Evolutionary conservation across 2,797 vertebrate genomes (phyloP).

Genomic region (Luscinia luscinia): DNA sequence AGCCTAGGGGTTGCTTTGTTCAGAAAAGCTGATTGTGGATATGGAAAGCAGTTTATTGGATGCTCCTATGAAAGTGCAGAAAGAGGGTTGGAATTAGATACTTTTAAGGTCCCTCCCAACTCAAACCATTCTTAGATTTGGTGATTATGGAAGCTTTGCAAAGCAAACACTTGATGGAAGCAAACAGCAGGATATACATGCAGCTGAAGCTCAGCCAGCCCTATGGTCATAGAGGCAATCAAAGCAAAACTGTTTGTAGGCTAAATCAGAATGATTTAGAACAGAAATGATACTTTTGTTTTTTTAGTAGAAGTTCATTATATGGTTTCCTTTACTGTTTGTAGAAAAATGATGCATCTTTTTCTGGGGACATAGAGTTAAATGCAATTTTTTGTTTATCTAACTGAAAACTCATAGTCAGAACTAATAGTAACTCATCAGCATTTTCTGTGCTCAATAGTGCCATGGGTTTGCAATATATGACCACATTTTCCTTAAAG

Average conservation of each 20-base stretch:
- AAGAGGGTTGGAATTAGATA: neutral
- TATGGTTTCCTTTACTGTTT: neutral
- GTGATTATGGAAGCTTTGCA: neutral
- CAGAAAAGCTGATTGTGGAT: neutral
- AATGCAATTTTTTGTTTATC: neutral
- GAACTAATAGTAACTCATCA: neutral
- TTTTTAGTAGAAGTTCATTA: neutral
- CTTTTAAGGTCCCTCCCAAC: neutral
- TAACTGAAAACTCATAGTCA: neutral
- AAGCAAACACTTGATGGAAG: neutral
- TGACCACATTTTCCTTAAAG: neutral
- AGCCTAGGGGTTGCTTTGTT: neutral
- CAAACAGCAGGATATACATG: neutral
- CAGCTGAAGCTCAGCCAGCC: neutral
- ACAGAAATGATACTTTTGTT: fast-evolving
- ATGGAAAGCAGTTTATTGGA: neutral
- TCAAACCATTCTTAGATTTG: neutral
- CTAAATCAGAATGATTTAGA: neutral
- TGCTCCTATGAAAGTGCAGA: neutral
- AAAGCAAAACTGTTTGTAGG: neutral
- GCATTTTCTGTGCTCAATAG: neutral
- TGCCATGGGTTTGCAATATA: neutral
- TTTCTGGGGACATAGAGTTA: neutral
- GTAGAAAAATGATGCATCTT: neutral
- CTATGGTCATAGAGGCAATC: neutral